Percentiles rank a stretch among this genome's conserved stretches.
Conservation (phyloP, 2,888 invertebrate genomes). For the Cantharis flavilabris region DNA sequence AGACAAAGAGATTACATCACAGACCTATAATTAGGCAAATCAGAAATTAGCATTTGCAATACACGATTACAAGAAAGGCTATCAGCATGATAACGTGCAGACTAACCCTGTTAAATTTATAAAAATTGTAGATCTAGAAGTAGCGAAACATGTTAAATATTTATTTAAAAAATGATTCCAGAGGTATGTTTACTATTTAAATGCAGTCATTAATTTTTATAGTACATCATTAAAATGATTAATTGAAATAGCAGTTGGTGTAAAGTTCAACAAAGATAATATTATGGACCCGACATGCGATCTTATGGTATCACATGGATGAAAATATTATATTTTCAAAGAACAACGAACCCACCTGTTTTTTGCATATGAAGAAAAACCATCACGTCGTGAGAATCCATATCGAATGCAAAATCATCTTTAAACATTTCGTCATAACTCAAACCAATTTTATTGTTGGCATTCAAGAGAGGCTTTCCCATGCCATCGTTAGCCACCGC, state of each 20-base stretch:
- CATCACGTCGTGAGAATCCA: slow-evolving; percentile 94
- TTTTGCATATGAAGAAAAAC: slow-evolving; percentile 99
- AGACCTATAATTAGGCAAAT: not conserved
- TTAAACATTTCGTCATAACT: slow-evolving; percentile 87
- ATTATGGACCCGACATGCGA: not conserved
- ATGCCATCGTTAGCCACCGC: slow-evolving; percentile 59
- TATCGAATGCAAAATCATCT: slow-evolving; percentile 86
- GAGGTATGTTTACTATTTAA: not conserved
- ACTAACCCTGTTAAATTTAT: not conserved
- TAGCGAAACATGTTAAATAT: too few species aligned
- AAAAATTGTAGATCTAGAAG: too few species aligned
- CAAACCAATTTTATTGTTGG: slow-evolving; percentile 66
- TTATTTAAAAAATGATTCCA: not conserved
- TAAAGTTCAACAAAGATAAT: not conserved
- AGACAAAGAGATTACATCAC: not conserved
- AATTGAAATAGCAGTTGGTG: not conserved
- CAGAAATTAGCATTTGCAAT: not conserved
- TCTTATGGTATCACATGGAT: not conserved
- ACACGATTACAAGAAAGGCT: not conserved
- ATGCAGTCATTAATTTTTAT: not conserved
- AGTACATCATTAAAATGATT: not conserved
- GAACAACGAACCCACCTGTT: slow-evolving; percentile 66
- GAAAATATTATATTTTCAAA: not conserved
- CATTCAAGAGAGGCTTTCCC: slow-evolving; percentile 50
- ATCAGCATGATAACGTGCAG: not conserved